Evolutionary conservation across 2,797 vertebrate species (phyloP).

Genomic region (Falco concolor): DNA sequence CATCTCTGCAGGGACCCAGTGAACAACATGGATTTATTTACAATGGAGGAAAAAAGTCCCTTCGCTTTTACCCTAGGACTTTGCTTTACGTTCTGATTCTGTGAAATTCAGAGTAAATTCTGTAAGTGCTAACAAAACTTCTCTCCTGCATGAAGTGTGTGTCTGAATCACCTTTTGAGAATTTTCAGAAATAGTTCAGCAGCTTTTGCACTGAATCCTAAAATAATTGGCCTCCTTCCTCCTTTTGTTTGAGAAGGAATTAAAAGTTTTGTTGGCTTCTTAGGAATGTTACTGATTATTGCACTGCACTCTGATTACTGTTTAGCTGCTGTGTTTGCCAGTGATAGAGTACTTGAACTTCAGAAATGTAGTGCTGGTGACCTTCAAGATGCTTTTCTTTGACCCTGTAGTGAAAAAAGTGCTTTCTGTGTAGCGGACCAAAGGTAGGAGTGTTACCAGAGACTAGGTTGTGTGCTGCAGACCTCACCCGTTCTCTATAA

Average conservation of each 20-base stretch:
- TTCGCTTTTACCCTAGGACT: background rate
- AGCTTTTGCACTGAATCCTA: background rate
- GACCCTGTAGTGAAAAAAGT: background rate
- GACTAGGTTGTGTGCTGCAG: background rate
- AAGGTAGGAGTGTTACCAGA: background rate
- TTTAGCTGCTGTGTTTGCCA: background rate
- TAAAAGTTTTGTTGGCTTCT: background rate
- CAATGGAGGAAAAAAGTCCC: background rate
- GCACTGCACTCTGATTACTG: background rate
- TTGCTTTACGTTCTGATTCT: background rate
- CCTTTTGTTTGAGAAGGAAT: background rate
- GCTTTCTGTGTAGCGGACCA: background rate
- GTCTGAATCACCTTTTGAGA: background rate
- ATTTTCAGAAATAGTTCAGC: background rate
- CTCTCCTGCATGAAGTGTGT: background rate
- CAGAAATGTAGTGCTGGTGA: background rate
- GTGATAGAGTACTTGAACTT: background rate
- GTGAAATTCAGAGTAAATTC: background rate
- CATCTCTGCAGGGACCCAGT: background rate
- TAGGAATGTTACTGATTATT: background rate
- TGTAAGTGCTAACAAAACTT: too few species aligned
- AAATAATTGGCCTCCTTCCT: background rate
- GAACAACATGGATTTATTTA: background rate
- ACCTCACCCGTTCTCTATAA: background rate
- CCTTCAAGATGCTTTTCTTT: background rate